These are phyloP conservation scores for Triplophysa dalaica DNA, from an alignment of 2,113 vertebrate species.

Conservation along the genomic window DNA sequence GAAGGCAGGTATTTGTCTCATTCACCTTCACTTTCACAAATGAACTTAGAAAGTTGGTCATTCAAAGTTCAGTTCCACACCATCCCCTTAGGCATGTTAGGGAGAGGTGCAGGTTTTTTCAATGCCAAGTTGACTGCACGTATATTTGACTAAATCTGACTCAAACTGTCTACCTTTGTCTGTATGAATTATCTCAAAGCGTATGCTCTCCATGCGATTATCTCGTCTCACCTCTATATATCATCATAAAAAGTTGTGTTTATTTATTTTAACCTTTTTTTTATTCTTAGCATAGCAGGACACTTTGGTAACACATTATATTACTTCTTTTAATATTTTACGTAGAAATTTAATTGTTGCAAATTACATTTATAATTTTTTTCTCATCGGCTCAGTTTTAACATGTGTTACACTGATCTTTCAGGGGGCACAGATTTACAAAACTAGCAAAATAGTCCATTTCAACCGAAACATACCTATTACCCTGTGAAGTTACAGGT, in stretches of 20 bases:
- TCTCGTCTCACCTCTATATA: too few relatives aligned
- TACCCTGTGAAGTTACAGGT: slow-evolving; percentile 17
- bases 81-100: neutral
- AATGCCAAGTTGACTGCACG: slow-evolving; percentile 1
- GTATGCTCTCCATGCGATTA: too few relatives aligned
- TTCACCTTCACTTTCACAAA: too few relatives aligned
- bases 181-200: slow-evolving; percentile 20
- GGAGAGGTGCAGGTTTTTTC: neutral
- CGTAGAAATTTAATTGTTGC: too few relatives aligned
- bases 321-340: too few relatives aligned
- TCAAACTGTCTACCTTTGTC: slow-evolving; percentile 22
- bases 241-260: too few relatives aligned
- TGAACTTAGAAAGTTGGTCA: neutral
- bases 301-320: too few relatives aligned
- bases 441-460: slow-evolving; percentile 33
- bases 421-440: slow-evolving; percentile 32
- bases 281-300: too few relatives aligned
- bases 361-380: too few relatives aligned
- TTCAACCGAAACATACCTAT: slow-evolving; percentile 28
- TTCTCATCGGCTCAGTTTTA: too few relatives aligned
- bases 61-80: neutral
- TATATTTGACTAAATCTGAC: neutral
- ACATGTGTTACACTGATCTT: neutral
- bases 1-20: too few relatives aligned
- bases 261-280: too few relatives aligned